Base-by-base conservation (phyloP, 1,140 invertebrate species). In the Brevipalpus yothersi region DNA sequence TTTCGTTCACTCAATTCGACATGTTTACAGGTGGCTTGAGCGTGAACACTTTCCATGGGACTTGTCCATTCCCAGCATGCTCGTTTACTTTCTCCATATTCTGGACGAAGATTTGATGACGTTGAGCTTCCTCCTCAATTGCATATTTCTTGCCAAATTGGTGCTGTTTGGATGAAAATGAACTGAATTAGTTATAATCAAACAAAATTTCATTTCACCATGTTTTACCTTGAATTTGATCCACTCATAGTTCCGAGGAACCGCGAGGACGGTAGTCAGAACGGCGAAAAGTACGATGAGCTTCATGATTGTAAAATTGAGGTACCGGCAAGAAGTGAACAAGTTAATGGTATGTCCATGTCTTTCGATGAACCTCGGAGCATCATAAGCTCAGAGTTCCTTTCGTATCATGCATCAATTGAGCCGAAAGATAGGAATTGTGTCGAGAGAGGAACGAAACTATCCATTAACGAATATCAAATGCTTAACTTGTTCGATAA, bases 1-100 rank as follows among this genome's bases (percentile, higher is more conserved):
- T 98, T 96, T 75, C 98, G 93, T 74, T 98, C 94, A 64, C 87
- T 93, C 0, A 99, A 77, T 4, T 88, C 91, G 7, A 92, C 78
- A 15, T 98, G 75, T 63, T 80, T 77, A 53, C 84, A 84, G 39
- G 77, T 81, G 69, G 84, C 80, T 62, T 89, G 80, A 73, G 84
- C 93, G 71, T 94, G 83, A 72, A 97, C 93, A 17, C 86, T 93
- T 76, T 98, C 94, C 23, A 99, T 73, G 0, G 93, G 75, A 96
- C n/a, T n/a, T n/a, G n/a, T n/a, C n/a, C n/a, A 94, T 61, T 88
- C 79, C 89, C 89, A 95, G 75, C 89, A 94, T 8, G 86, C 89
- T 31, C 31, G 2, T 55, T 54, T 9, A 66, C 59, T 13, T 41
- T 31, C 12, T 51, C 53, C 4, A 65, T 39, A 39, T 60, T 64